A percentile compares a stretch with the other conserved stretches of the same genome.
phyloP scores from a whole-genome alignment of 2,113 vertebrate genomes.

The Prunella fulvescens region DNA sequence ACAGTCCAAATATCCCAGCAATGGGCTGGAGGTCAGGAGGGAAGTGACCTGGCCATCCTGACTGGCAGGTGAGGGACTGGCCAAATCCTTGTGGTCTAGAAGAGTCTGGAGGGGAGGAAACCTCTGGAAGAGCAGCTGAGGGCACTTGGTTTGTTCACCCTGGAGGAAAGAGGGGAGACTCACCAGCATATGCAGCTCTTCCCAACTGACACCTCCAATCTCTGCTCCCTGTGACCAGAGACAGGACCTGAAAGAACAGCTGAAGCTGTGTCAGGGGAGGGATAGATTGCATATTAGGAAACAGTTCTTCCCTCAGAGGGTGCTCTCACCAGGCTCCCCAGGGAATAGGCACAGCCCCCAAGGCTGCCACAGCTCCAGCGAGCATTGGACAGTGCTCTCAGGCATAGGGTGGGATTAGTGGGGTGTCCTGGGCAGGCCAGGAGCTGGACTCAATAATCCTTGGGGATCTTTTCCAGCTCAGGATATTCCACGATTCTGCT shows the following conservation, averaged over 20 bases:
- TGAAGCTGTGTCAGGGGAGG: neutral
- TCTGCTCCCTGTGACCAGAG: neutral
- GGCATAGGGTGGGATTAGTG: neutral
- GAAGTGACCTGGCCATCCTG: neutral
- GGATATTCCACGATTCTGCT: neutral
- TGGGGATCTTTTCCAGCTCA: neutral
- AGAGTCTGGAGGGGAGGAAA: neutral
- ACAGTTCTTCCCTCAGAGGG: neutral
- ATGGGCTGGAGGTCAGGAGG: neutral
- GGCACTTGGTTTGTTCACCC: neutral
- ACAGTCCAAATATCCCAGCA: fast-evolving
- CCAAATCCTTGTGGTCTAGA: neutral
- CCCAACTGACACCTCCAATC: no score
- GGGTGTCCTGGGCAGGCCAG: neutral
- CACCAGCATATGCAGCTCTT: neutral
- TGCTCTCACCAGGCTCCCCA: neutral
- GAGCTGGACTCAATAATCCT: neutral
- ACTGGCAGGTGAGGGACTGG: neutral
- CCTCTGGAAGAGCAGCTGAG: neutral
- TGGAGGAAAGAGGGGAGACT: neutral
- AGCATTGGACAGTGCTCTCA: fast-evolving
- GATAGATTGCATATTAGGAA: neutral
- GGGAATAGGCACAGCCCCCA: neutral
- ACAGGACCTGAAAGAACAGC: neutral
- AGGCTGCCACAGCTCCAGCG: neutral